A percentile compares a stretch with the other conserved stretches of the same genome.
These are phyloP conservation scores for Labroides dimidiatus DNA, from an alignment of 2,797 vertebrate genomes.

Conservation along the genomic window DNA sequence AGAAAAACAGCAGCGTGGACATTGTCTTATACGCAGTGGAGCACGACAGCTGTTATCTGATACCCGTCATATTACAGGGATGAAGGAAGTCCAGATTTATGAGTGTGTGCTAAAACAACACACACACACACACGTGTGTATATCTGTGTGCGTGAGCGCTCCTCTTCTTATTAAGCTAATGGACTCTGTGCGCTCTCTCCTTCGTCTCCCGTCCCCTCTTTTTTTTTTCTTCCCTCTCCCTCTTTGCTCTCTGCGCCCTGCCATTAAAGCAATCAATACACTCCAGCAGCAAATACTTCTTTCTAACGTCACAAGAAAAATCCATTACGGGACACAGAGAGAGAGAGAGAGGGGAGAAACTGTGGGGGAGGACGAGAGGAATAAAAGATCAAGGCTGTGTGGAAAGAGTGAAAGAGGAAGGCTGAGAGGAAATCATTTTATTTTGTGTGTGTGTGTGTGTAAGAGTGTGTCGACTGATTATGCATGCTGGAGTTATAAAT, in stretches of 20 bases:
- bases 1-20: slow-evolving; percentile 47
- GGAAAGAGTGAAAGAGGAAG: slow-evolving; percentile 42
- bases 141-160: slow-evolving; percentile 40
- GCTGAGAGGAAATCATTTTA: slow-evolving; percentile 38
- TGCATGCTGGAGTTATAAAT: slow-evolving; percentile 44
- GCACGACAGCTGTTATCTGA: slow-evolving; percentile 72
- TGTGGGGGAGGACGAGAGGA: slow-evolving; percentile 26
- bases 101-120: slow-evolving; percentile 24
- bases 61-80: slow-evolving; percentile 73
- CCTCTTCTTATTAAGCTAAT: slow-evolving; percentile 85
- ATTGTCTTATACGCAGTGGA: slow-evolving; percentile 51
- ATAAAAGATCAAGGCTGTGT: slow-evolving; percentile 67
- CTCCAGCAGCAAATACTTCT: slow-evolving; percentile 79
- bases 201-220: slow-evolving; percentile 62
- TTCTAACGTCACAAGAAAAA: slow-evolving; percentile 81
- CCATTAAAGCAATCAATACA: slow-evolving; percentile 86
- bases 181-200: slow-evolving; percentile 74
- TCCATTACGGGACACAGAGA: slow-evolving; percentile 74
- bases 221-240: slow-evolving; percentile 42
- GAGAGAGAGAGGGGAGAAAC: slow-evolving; percentile 35
- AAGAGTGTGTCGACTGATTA: slow-evolving; percentile 17
- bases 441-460: slow-evolving; percentile 39
- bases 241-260: slow-evolving; percentile 67
- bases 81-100: slow-evolving; percentile 62
- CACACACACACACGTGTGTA: slow-evolving; percentile 3